phyloP scores from a whole-genome alignment of 2,113 vertebrate genomes.

The Gnathonemus longibarbis region DNA sequence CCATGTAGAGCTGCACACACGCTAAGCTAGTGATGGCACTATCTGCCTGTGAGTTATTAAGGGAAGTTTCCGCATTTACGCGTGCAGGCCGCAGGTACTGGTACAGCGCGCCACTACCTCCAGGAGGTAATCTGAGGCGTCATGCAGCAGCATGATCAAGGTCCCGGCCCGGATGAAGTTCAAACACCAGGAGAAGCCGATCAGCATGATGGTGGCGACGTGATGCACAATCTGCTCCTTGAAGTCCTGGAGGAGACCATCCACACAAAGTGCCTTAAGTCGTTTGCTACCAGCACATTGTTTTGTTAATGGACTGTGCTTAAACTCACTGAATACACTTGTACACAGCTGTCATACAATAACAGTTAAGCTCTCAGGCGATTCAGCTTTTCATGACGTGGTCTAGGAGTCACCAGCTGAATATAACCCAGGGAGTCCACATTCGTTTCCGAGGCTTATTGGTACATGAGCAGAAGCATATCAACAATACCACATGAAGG shows the following conservation, averaged over 20 bases:
- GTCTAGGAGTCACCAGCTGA: neutral
- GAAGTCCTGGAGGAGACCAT: constrained; percentile 69
- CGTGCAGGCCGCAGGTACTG: neutral
- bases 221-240: constrained; percentile 92
- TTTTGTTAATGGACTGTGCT: neutral
- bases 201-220: constrained; percentile 79
- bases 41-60: neutral
- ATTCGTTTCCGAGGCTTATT: neutral
- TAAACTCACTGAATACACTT: neutral
- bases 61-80: neutral
- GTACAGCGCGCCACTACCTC: constrained; percentile 63
- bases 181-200: constrained; percentile 88
- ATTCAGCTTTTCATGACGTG: neutral
- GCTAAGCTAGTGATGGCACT: neutral
- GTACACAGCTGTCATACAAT: neutral
- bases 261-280: neutral
- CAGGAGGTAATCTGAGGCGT: constrained; percentile 80
- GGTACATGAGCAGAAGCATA: neutral
- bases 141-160: constrained; percentile 85
- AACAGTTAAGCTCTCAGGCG: neutral
- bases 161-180: constrained; percentile 89
- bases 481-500: neutral
- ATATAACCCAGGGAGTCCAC: neutral
- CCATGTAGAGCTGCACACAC: neutral
- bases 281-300: neutral